Conservation (phyloP, 2,113 vertebrate genomes). For the Numenius arquata region DNA sequence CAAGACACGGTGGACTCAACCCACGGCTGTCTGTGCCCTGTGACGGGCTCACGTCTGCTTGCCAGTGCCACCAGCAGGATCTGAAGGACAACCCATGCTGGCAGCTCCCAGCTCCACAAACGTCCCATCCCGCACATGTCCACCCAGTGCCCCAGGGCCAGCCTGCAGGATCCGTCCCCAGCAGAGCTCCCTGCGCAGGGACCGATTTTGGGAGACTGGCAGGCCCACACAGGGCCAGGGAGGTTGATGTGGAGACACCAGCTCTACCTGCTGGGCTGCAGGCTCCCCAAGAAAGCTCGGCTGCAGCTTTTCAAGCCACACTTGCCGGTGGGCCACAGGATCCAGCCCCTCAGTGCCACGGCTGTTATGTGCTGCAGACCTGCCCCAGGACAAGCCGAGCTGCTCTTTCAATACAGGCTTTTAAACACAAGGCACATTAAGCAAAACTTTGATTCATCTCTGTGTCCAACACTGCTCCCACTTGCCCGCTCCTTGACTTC, state of each 20-base stretch:
- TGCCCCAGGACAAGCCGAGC: background rate
- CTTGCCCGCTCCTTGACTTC: background rate
- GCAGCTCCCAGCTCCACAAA: background rate
- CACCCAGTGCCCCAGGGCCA: background rate
- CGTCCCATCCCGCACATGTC: accelerated
- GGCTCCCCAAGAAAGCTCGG: background rate
- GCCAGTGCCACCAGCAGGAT: accelerated
- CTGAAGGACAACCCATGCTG: background rate
- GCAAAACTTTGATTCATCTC: background rate
- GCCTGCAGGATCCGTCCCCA: background rate
- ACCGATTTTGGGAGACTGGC: background rate
- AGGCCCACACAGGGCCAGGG: background rate
- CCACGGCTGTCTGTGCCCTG: accelerated
- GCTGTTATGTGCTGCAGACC: accelerated
- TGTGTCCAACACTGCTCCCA: background rate
- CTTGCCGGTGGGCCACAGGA: background rate
- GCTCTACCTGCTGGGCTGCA: background rate
- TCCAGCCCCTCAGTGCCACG: background rate
- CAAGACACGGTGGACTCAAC: accelerated
- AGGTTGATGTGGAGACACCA: accelerated
- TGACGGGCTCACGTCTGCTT: accelerated
- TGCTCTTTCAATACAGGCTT: background rate
- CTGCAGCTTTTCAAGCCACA: background rate
- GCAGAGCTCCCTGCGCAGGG: background rate
- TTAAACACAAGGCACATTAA: background rate